Evolutionary conservation across 2,888 invertebrate genomes (phyloP).

Genomic region (Pardosa pseudoannulata): DNA sequence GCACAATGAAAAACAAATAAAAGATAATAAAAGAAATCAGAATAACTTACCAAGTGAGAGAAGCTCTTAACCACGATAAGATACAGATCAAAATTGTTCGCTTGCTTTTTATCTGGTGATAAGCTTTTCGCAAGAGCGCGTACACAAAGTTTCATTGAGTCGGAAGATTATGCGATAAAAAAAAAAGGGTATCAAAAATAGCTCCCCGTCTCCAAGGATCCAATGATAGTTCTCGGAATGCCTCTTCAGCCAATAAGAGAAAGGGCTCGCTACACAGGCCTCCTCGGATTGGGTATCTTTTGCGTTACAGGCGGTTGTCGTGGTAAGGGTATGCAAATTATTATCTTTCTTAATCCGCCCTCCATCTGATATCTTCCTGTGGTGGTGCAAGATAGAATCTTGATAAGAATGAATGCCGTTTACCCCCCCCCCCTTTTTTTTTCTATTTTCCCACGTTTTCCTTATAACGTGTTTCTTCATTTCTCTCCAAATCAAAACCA

Average conservation of each 20-base stretch:
- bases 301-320: neutral
- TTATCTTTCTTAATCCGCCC: neutral
- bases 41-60: conserved; percentile 32
- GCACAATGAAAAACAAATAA: neutral
- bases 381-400: neutral
- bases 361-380: neutral
- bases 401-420: neutral
- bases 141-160: neutral
- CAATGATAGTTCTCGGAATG: neutral
- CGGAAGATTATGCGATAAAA: conserved; percentile 30
- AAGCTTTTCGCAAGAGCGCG: conserved; percentile 36
- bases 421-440: no score
- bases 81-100: conserved; percentile 59
- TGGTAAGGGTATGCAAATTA: conserved; percentile 39
- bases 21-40: neutral
- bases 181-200: neutral
- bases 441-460: no score
- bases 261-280: neutral
- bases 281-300: conserved; percentile 18
- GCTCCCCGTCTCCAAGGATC: neutral
- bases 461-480: no score
- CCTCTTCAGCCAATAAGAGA: neutral
- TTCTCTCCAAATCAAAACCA: no score
- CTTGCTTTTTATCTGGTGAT: conserved; percentile 41
- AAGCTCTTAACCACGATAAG: conserved; percentile 30